A percentile compares a stretch with the other conserved stretches of the same genome.
phyloP scores from a whole-genome alignment of 2,113 vertebrate species.

The Alethe castanea region DNA sequence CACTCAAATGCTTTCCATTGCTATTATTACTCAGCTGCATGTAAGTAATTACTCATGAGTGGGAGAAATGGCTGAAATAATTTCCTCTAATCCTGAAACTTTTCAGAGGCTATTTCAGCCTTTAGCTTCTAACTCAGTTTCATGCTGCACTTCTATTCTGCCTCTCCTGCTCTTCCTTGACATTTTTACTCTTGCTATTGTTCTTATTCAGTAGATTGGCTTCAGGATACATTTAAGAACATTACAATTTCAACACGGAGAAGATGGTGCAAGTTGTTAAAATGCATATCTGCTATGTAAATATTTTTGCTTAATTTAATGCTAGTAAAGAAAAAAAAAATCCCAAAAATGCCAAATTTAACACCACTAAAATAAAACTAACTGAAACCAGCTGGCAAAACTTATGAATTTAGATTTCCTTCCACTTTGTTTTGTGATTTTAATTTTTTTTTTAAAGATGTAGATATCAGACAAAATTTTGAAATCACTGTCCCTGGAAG shows the following conservation, averaged over 20 bases:
- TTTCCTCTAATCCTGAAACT: neutral
- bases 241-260: neutral
- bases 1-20: neutral
- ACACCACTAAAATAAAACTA: constrained; percentile 31
- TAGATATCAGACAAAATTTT: constrained; percentile 17
- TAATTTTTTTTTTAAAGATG: neutral
- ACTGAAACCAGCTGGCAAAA: neutral
- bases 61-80: neutral
- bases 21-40: neutral
- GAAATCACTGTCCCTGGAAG: neutral
- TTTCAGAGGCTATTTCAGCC: neutral
- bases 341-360: neutral
- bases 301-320: neutral
- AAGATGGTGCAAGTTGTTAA: neutral
- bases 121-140: neutral
- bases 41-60: neutral
- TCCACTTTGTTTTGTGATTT: neutral
- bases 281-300: neutral
- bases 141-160: neutral
- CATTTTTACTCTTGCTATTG: neutral
- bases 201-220: neutral
- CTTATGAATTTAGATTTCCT: neutral
- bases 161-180: neutral
- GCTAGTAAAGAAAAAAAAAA: neutral
- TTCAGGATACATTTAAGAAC: neutral